phyloP scores from a whole-genome alignment of 1,140 invertebrate species.

The Proctacanthus coquilletti region DNA sequence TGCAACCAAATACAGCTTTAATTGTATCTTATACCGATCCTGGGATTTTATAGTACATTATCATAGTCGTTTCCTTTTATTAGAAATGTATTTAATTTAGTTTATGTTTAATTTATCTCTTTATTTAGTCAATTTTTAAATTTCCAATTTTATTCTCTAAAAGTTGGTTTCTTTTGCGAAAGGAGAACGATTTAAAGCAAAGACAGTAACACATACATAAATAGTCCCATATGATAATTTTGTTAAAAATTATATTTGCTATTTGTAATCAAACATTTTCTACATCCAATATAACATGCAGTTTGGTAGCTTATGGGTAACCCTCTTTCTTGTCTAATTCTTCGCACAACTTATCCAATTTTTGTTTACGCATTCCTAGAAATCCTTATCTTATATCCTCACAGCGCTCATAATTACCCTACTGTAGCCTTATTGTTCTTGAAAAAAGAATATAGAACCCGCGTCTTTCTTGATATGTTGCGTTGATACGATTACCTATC shows the following conservation, averaged over 20 bases:
- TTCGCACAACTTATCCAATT: no score
- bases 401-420: no score
- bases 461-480: no score
- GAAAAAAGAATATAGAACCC: no score
- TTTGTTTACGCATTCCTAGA: no score
- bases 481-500: no score
- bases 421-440: no score
- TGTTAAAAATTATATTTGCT: not conserved
- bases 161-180: not conserved
- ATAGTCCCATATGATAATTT: not conserved
- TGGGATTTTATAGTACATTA: conserved; percentile 10
- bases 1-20: no score
- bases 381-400: no score
- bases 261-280: not conserved
- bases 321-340: not conserved
- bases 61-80: conserved; percentile 8
- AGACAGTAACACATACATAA: not conserved
- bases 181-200: not conserved
- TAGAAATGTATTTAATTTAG: not conserved
- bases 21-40: conserved; percentile 16
- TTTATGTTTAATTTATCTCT: no score
- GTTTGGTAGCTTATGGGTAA: not conserved
- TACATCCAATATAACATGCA: not conserved
- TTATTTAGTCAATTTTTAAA: not conserved
- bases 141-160: not conserved